These are phyloP conservation scores for Poeciliopsis prolifica DNA, from an alignment of 2,113 vertebrate species.

Conservation along the genomic window DNA sequence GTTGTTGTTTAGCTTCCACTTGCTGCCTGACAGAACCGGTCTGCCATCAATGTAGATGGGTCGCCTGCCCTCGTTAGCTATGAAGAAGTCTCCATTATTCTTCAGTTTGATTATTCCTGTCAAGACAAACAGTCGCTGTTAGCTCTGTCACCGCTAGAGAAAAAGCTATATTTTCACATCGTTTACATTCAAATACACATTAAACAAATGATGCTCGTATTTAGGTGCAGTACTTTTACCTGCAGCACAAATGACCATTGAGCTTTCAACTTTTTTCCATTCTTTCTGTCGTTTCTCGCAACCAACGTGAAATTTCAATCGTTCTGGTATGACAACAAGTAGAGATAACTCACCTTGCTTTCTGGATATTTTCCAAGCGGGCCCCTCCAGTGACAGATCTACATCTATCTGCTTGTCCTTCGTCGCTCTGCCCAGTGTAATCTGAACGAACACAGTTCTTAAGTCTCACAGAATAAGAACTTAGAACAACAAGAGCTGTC, in stretches of 20 bases:
- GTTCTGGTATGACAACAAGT: not conserved
- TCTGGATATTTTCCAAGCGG: conserved; percentile 96
- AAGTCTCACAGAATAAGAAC: not conserved
- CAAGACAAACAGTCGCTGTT: not conserved
- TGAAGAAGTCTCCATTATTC: conserved; percentile 95
- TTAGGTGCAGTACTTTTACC: not conserved
- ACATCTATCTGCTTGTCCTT: conserved; percentile 97
- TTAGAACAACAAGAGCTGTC: not conserved
- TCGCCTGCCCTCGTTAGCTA: conserved; percentile 92
- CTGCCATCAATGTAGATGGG: conserved; percentile 95
- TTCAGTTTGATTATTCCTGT: conserved; percentile 94
- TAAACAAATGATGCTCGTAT: too few relatives aligned
- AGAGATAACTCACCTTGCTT: conserved; percentile 86
- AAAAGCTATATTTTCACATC: too few relatives aligned
- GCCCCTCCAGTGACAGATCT: conserved; percentile 92
- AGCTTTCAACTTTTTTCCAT: too few relatives aligned
- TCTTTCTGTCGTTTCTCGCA: not conserved
- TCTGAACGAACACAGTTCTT: conserved; percentile 73
- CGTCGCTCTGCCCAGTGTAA: conserved; percentile 92
- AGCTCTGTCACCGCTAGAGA: not conserved
- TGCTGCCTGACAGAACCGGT: conserved; percentile 92
- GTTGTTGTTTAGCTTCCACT: conserved; percentile 97
- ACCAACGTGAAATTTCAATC: not conserved
- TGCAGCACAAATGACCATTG: not conserved
- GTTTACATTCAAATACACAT: too few relatives aligned